phyloP scores from a whole-genome alignment of 2,797 vertebrate species.

The Morelia viridis region DNA sequence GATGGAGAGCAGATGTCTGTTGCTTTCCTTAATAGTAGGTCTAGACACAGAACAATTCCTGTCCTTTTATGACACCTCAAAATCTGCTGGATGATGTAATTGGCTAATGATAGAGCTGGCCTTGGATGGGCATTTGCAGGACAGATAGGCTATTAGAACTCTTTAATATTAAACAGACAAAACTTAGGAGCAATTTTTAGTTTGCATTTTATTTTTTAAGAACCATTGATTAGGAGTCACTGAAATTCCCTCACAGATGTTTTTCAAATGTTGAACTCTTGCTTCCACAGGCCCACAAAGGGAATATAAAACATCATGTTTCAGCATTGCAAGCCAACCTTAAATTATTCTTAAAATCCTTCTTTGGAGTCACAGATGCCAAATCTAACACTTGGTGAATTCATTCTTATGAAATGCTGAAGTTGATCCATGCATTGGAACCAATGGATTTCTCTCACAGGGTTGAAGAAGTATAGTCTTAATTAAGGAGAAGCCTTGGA shows the following conservation, averaged over 20 bases:
- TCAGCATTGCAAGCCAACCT: constrained; percentile 11
- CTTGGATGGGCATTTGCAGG: not conserved
- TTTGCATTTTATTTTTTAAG: not conserved
- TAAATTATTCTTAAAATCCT: constrained; percentile 27
- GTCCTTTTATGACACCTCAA: not conserved
- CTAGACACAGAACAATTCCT: not conserved
- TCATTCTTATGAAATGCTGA: constrained; percentile 5
- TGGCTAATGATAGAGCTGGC: not conserved
- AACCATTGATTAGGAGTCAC: constrained; percentile 8
- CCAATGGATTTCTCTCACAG: not conserved
- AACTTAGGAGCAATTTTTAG: not conserved
- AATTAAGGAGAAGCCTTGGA: not conserved
- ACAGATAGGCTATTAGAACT: not conserved
- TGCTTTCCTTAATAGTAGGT: not conserved
- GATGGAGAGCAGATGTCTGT: not conserved
- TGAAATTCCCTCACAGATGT: constrained; percentile 35
- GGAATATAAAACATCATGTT: constrained; percentile 30
- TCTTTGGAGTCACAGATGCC: constrained; percentile 12
- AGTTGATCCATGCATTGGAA: not conserved
- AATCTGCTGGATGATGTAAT: not conserved
- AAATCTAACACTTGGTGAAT: constrained; percentile 36
- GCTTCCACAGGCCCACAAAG: not conserved
- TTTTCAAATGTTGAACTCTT: constrained; percentile 17
- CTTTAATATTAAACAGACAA: not conserved
- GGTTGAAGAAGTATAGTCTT: not conserved